Base-by-base conservation (phyloP, 2,113 vertebrate species). In the Dicrurus megarhynchus region DNA sequence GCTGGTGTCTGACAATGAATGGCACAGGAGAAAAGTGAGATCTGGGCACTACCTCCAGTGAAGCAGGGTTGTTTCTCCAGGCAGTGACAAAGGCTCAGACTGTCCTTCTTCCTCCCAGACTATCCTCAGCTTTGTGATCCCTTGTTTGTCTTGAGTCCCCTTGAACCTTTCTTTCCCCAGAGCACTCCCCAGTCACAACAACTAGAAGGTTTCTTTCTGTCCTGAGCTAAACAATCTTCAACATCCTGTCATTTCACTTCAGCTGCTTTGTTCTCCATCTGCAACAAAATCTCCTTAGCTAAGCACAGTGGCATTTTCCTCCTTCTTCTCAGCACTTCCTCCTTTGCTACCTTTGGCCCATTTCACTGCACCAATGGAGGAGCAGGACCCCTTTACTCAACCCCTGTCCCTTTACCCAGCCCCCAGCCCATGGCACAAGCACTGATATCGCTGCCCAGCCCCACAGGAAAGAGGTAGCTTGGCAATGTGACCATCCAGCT, bases 281-380 rank as follows among this genome's bases (percentile, higher is more conserved):
- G 6, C n/a, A 73, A 64, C 37, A 83, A 91, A 94, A 91, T 83
- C 84, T 76, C 63, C 84, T 92, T 91, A 95, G 84, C 80, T 89
- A 92, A 95, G 80, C 89, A 71, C 27, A 64, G 33, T 2, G 9
- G 68, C 64, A 37, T 90, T 94, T 94, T 91, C 76, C 55, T 94
- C 52, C 71, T 88, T 83, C 67, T 37, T 77, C 71, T 91, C 41
- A 21, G 71, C 63, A 83, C 76, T 95, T 96, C 95, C 87, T 93
- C 60, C 42, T 91, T 59, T 53, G 50, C 56, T 73, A 86, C 84
- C 78, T 60, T 81, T 88, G 67, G 55, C 90, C 92, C 50, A 88
- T 53, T 90, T 97, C 57, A 19, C 64, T 0, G 2, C 16, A 73
- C 44, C 1, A 19, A 44, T 1, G 6, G n/a, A 82, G 47, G 53